These are phyloP conservation scores for Charanyca ferruginea DNA, from an alignment of 2,888 invertebrate genomes.

Conservation along the genomic window DNA sequence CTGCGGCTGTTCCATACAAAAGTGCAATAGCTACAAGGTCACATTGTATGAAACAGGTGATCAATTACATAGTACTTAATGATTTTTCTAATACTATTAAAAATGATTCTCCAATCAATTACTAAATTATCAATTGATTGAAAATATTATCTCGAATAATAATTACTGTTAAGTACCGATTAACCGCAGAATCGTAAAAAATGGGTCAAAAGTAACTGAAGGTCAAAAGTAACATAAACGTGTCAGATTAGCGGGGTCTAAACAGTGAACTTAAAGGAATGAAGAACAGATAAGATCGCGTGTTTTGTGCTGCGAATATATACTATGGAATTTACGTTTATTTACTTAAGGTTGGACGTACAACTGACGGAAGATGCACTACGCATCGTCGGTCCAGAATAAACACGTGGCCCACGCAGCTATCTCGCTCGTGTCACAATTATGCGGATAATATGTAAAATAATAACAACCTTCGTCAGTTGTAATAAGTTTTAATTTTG, in stretches of 20 bases:
- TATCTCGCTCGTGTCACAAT: no score
- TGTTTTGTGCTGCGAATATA: slow-evolving; percentile 7
- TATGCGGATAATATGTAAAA: no score
- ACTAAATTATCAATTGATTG: slow-evolving; percentile 4
- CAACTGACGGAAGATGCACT: no score
- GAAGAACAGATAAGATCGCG: slow-evolving; percentile 8
- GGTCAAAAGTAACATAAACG: slow-evolving; percentile 7
- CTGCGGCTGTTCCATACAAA: no score
- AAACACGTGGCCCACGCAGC: no score
- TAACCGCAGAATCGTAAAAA: slow-evolving; percentile 18
- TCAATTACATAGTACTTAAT: no score
- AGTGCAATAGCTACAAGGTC: no score
- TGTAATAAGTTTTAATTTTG: no score
- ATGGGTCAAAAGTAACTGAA: slow-evolving; percentile 32
- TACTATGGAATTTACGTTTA: not conserved
- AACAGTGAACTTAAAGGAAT: slow-evolving; percentile 15
- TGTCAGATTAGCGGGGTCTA: slow-evolving; percentile 34
- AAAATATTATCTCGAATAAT: slow-evolving; percentile 18
- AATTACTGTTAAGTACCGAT: slow-evolving; percentile 13
- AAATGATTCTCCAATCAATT: slow-evolving; percentile 8
- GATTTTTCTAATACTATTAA: not conserved
- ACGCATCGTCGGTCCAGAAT: no score
- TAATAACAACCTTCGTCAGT: no score
- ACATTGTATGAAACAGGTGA: no score
- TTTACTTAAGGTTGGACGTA: no score